Evolutionary conservation across 2,797 vertebrate species (phyloP).

Genomic region (Acanthurus tractus): DNA sequence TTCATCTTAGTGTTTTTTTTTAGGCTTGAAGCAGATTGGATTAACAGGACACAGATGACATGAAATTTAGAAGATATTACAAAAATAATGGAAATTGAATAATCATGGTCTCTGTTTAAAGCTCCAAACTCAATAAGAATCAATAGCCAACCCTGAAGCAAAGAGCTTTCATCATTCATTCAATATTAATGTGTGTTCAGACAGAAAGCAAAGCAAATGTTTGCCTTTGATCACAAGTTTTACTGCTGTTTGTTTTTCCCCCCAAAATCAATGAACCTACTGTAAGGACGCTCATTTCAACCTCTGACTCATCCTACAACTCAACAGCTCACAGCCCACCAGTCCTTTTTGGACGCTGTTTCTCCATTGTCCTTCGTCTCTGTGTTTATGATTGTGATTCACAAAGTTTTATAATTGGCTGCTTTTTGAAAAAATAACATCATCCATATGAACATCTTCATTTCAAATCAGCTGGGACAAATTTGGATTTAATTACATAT

Average conservation of each 20-base stretch:
- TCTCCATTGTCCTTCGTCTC: background rate
- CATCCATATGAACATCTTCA: background rate
- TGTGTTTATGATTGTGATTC: background rate
- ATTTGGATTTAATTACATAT: background rate
- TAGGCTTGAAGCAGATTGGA: background rate
- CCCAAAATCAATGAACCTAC: background rate
- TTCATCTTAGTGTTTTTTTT: background rate
- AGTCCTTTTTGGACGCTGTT: no score
- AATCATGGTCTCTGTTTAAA: background rate
- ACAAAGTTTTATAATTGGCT: background rate
- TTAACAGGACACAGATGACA: conserved; percentile 2
- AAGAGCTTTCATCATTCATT: background rate
- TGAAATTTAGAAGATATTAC: background rate
- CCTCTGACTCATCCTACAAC: background rate
- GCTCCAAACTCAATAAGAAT: background rate
- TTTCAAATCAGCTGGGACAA: no score
- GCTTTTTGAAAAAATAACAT: background rate
- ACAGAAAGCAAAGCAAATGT: background rate
- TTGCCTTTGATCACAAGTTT: background rate
- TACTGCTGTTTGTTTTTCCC: background rate
- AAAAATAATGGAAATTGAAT: background rate
- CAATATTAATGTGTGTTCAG: background rate
- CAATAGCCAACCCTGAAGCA: background rate
- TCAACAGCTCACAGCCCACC: no score
- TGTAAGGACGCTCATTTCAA: background rate